Evolutionary conservation across 2,797 vertebrate species (phyloP), one percentile per base, ranked within the genome.

Genomic region (Lepus oiostolus): DNA sequence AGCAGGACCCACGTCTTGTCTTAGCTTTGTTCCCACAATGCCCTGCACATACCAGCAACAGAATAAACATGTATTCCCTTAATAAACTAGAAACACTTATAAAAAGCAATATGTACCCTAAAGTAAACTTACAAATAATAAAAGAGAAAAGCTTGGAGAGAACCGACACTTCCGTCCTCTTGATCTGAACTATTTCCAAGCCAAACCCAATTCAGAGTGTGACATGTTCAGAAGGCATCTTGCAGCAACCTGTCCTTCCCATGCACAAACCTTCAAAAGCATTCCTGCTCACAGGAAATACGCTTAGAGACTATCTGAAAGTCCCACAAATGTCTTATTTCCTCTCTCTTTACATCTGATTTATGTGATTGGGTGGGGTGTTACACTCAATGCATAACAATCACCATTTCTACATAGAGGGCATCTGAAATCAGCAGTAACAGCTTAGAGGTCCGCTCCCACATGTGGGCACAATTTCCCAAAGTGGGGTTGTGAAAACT

Each of bases 171-270:
- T 60, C 87, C 94, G 79, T 72, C 8, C 91, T 67, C 6, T 82
- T 93, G 50, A 92, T 35, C 50, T 90, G 42, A 96, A 95, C 84
- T 67, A 76, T 35, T 22, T 87, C 54, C 84, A 68, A 70, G 81
- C 28, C 21, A 97, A 91, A 90, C 22, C 10, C 60, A 96, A 80
- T 50, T 76, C 65, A 54, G 28, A 81, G 2, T 14, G 63, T 32
- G 24, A 11, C 21, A 38, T n/a, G 63, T 75, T 85, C 9, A 92
- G 81, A 42, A 96, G 81, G 9, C 24, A 82, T 92, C 81, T 95
- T 17, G 67, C 50, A 79, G 65, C 42, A 16, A 91, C 10, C 77
- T 77, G 70, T 0, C 77, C 26, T 87, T 95, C 21, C 42, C 30
- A 85, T 16, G 58, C 13, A 54, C 28, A 77, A 93, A 42, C 47